A percentile compares a stretch with the other conserved stretches of the same genome.
These are phyloP conservation scores for Rhizomys pruinosus DNA, from an alignment of 2,113 vertebrate species.

Conservation along the genomic window DNA sequence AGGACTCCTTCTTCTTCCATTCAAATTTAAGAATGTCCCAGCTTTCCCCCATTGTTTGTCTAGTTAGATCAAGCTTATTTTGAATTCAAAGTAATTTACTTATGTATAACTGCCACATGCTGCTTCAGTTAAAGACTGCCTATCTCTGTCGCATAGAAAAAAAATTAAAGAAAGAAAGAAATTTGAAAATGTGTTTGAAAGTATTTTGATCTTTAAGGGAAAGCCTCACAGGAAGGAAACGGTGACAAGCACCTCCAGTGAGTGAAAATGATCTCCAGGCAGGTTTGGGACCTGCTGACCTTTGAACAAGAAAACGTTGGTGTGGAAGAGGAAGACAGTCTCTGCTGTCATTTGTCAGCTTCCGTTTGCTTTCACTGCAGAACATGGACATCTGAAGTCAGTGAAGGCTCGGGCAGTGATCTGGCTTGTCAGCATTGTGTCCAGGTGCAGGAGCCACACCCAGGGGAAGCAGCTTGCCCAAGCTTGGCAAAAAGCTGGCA, in stretches of 20 bases:
- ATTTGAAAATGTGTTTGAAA: slow-evolving; percentile 23
- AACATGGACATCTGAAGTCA: not conserved
- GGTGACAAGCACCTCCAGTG: not conserved
- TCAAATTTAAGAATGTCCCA: not conserved
- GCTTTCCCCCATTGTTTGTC: not conserved
- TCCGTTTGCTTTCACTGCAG: not conserved
- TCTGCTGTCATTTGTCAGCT: not conserved
- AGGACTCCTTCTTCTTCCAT: not conserved
- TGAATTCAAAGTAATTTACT: slow-evolving; percentile 45
- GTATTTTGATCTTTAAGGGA: slow-evolving; percentile 13
- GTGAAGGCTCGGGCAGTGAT: not conserved
- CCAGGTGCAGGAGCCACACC: not conserved
- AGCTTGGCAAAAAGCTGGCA: not conserved
- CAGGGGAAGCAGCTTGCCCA: not conserved
- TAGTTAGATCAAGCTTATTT: slow-evolving; percentile 18
- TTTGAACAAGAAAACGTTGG: slow-evolving; percentile 16
- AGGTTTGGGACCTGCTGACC: not conserved
- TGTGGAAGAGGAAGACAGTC: not conserved
- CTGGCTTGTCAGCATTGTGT: not conserved
- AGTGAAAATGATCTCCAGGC: not conserved
- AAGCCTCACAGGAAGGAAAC: not conserved
- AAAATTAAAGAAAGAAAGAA: slow-evolving; percentile 18
- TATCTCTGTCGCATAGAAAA: not conserved
- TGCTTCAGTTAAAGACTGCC: slow-evolving; percentile 10
- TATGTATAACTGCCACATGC: not conserved